A percentile compares a stretch with the other conserved stretches of the same genome.
phyloP scores from a whole-genome alignment of 2,888 invertebrate genomes.

The Lasioglossum oenotherae region DNA sequence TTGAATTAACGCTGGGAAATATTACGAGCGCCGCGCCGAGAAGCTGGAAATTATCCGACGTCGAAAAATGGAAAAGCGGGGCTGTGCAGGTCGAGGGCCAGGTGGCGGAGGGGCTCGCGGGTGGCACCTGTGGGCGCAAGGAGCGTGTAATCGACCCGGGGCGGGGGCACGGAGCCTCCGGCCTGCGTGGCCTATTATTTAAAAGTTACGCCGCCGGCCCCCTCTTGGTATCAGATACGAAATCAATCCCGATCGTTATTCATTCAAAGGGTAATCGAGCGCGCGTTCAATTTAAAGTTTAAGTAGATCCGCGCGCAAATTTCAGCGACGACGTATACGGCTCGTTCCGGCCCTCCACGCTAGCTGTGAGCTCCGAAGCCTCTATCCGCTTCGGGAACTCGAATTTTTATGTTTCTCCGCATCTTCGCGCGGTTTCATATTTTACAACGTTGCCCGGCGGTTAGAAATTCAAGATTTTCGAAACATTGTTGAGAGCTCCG shows the following conservation, averaged over 20 bases:
- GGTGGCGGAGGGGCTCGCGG: not conserved
- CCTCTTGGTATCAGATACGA: constrained; percentile 16
- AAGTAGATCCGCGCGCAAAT: constrained; percentile 35
- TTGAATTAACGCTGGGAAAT: constrained; percentile 10
- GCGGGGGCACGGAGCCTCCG: not conserved
- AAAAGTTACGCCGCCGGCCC: not conserved
- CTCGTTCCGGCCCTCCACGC: not conserved
- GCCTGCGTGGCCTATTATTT: constrained; percentile 28
- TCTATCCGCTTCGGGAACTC: not conserved
- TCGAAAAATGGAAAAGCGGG: constrained; percentile 8
- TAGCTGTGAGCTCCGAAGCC: not conserved
- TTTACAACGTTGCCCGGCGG: not conserved
- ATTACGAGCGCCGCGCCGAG: not conserved
- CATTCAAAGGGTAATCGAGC: constrained; percentile 23
- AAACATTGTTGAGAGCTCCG: not conserved
- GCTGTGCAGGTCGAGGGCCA: not conserved
- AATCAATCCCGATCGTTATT: constrained; percentile 49
- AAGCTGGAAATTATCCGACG: constrained; percentile 15
- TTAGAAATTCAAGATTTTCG: not conserved
- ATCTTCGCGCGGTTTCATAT: not conserved
- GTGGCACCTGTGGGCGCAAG: not conserved
- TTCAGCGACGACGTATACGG: not conserved
- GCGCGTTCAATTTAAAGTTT: constrained; percentile 34
- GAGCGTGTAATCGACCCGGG: constrained; percentile 4
- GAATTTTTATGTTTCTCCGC: not conserved